Evolutionary conservation across 2,113 vertebrate species (phyloP), one percentile per base, ranked within the genome.

Genomic region (Pachypanchax playfairii): DNA sequence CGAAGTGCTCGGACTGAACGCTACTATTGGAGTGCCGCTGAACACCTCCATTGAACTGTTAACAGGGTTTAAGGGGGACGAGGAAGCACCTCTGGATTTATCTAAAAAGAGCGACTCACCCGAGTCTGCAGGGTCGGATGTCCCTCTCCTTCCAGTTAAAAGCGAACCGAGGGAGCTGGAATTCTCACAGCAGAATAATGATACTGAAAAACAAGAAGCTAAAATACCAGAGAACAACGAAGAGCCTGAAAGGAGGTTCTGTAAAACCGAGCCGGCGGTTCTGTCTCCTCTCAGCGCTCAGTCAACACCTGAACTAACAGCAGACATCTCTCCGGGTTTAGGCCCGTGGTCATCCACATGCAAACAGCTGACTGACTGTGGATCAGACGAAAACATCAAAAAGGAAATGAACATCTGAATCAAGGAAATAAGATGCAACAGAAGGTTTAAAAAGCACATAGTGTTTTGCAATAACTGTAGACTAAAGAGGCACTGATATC

Each of bases 61-160:
- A 6, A 36, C 9, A 1, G 22, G 25, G 29, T 33, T 33, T 14
- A 65, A 57, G 44, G 50, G 0, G 6, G 56, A 61, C 38, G 48
- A 31, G 35, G 54, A 67, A 9, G 25, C 24, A 17, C 82, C 84
- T 12, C 55, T 85, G 65, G 81, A 87, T 83, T 74, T 89, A 73
- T 87, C 87, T 3, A 83, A 54, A 11, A 81, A 68, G 38, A 2
- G 14, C n/a, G 36, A 12, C 6, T 28, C 60, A 2, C 36, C 50
- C 1, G 17, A 18, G 5, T 39, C 56, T 11, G 14, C 46, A n/a
- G 7, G 12, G 2, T 39, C 6, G 2, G 14, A 46, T 20, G 14
- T 38, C 26, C 22, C 59, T 52, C 14, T 9, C 21, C 2, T 14
- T 41, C 6, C 36, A 1, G 5, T 90, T 29, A 88, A 87, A 83